Percentiles rank a stretch among this genome's conserved stretches.
Evolutionary conservation across 1,140 invertebrate species (phyloP).

Genomic region (Neuroterus valhalla): DNA sequence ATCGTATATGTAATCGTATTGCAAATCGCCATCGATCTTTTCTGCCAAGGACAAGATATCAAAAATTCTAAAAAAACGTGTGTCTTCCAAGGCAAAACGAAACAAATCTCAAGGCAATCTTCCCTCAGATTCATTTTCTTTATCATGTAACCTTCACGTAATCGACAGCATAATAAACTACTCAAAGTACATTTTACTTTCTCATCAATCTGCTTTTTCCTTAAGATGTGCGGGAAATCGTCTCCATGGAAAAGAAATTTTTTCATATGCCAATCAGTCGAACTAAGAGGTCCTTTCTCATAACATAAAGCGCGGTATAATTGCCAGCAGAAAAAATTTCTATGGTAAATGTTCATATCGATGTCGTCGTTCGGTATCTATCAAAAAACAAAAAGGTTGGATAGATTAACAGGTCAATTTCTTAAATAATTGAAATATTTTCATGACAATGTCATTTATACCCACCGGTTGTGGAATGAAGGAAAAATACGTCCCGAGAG

Average conservation of each 20-base stretch:
- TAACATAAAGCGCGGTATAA: slow-evolving; percentile 76
- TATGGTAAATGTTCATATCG: slow-evolving; percentile 83
- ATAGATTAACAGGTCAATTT: background rate
- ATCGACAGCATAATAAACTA: slow-evolving; percentile 83
- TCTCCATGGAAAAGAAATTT: slow-evolving; percentile 79
- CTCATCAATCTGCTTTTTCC: slow-evolving; percentile 82
- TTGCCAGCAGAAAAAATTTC: slow-evolving; percentile 85
- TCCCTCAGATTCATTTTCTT: slow-evolving; percentile 77
- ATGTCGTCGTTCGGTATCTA: slow-evolving; percentile 70
- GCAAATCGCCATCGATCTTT: slow-evolving; percentile 67
- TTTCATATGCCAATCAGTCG: slow-evolving; percentile 74
- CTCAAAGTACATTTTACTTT: slow-evolving; percentile 80
- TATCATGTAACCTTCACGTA: slow-evolving; percentile 88
- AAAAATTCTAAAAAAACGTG: slow-evolving; percentile 85
- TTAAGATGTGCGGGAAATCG: slow-evolving; percentile 76
- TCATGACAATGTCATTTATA: slow-evolving; percentile 33
- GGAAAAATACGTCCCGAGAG: slow-evolving; percentile 84
- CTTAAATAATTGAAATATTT: background rate
- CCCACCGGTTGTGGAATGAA: slow-evolving; percentile 73
- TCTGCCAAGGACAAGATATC: slow-evolving; percentile 79
- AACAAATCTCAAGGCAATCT: slow-evolving; percentile 79
- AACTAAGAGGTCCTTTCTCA: slow-evolving; percentile 48
- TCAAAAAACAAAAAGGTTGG: background rate
- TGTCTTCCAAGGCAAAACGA: slow-evolving; percentile 85
- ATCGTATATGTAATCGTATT: slow-evolving; percentile 77